Evolutionary conservation across 2,797 vertebrate genomes (phyloP).

Genomic region (Onychomys torridus): DNA sequence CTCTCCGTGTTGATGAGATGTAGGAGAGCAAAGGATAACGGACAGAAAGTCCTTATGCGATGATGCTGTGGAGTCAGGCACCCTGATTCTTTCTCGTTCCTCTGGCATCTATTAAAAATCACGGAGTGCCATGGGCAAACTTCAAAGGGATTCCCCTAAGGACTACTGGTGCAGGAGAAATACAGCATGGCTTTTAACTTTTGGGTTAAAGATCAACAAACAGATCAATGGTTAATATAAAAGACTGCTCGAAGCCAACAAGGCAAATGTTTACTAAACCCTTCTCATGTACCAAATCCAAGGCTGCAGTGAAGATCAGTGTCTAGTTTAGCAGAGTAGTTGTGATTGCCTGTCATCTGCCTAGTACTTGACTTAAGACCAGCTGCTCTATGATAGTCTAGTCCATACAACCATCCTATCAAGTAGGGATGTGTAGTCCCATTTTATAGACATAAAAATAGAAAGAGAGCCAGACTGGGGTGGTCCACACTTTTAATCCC

Average conservation of each 20-base stretch:
- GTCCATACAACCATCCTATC: background rate
- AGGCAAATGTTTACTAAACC: slow-evolving; percentile 45
- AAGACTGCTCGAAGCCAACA: slow-evolving; percentile 10
- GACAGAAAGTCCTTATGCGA: background rate
- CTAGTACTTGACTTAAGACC: background rate
- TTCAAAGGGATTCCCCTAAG: background rate
- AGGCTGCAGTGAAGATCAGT: background rate
- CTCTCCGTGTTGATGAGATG: background rate
- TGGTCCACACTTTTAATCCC: background rate
- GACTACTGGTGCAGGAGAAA: background rate
- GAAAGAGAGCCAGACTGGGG: background rate
- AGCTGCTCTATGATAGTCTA: background rate
- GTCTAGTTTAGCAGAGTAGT: slow-evolving; percentile 7
- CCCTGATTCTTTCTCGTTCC: background rate
- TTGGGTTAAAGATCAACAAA: background rate
- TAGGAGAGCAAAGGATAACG: background rate
- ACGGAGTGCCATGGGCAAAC: background rate
- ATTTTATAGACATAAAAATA: slow-evolving; percentile 40
- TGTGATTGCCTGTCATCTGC: background rate
- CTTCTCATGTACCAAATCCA: background rate
- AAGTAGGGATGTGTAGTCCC: background rate
- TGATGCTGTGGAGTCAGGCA: background rate
- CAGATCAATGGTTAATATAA: slow-evolving; percentile 24
- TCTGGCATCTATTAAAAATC: background rate
- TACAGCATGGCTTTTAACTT: background rate